Percentiles rank a stretch among this genome's conserved stretches.
Conservation (phyloP, 1,140 invertebrate species). For the Bombus confusus region DNA sequence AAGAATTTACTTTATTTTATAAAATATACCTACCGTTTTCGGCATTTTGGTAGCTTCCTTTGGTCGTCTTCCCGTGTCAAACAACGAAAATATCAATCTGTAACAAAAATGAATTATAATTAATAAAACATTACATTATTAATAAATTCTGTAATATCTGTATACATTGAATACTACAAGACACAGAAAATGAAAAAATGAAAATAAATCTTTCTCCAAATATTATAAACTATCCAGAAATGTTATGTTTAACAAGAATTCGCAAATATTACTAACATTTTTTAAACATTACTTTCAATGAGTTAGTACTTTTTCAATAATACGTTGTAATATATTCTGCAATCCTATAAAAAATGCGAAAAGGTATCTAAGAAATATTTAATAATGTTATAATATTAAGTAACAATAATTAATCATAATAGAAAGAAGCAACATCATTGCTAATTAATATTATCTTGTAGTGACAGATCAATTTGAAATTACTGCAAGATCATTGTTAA, state of each 20-base stretch:
- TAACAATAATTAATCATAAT: not conserved
- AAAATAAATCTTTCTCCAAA: not conserved
- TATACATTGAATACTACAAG: not conserved
- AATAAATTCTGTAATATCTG: not conserved
- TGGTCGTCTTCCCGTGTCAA: slow-evolving; percentile 50
- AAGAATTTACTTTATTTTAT: not conserved
- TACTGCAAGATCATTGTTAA: not conserved
- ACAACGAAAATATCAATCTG: slow-evolving; percentile 63
- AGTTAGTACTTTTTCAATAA: not conserved
- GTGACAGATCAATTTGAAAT: not conserved
- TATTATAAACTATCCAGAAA: not conserved
- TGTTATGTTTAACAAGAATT: not conserved
- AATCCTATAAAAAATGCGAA: not conserved
- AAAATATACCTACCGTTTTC: slow-evolving; percentile 74
- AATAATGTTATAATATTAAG: not conserved
- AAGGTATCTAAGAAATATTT: not conserved
- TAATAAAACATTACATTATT: slow-evolving; percentile 4
- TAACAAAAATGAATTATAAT: slow-evolving; percentile 69
- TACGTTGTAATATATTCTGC: not conserved
- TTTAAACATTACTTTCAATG: not conserved
- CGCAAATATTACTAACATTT: not conserved
- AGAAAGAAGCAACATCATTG: not conserved
- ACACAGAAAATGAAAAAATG: not conserved
- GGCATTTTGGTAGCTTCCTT: slow-evolving; percentile 75
- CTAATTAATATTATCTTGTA: not conserved